Evolutionary conservation across 2,113 vertebrate genomes (phyloP).

Genomic region (Chaetorhynchus papuensis): DNA sequence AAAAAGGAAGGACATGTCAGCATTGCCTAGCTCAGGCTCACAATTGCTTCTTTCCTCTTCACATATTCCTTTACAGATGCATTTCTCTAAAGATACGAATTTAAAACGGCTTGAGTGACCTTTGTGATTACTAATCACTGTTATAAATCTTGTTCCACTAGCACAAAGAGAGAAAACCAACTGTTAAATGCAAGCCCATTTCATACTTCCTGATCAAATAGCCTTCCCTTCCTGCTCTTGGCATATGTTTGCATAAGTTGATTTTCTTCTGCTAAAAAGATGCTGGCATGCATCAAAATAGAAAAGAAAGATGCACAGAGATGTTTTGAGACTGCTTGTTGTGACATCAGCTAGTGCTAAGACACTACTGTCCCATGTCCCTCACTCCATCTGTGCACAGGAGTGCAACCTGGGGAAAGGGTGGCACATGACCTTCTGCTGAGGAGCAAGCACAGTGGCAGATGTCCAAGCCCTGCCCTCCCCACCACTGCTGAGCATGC

Average conservation of each 20-base stretch:
- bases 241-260: neutral
- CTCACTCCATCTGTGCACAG: neutral
- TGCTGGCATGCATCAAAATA: neutral
- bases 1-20: neutral
- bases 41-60: neutral
- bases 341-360: neutral
- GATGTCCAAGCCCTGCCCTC: neutral
- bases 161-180: neutral
- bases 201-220: neutral
- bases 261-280: neutral
- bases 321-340: neutral
- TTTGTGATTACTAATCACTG: neutral
- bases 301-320: neutral
- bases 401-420: neutral
- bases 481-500: neutral
- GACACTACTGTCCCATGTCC: neutral
- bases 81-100: neutral
- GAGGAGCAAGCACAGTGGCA: neutral
- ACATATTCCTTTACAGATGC: neutral
- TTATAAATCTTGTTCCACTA: neutral
- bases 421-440: neutral
- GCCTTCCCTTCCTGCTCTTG: neutral
- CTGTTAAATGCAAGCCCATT: neutral
- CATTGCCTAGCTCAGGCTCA: neutral
- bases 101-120: neutral